Percentiles rank a stretch among this genome's conserved stretches.
These are phyloP conservation scores for Platycheirus rosarum DNA, from an alignment of 2,888 invertebrate species.

Conservation along the genomic window DNA sequence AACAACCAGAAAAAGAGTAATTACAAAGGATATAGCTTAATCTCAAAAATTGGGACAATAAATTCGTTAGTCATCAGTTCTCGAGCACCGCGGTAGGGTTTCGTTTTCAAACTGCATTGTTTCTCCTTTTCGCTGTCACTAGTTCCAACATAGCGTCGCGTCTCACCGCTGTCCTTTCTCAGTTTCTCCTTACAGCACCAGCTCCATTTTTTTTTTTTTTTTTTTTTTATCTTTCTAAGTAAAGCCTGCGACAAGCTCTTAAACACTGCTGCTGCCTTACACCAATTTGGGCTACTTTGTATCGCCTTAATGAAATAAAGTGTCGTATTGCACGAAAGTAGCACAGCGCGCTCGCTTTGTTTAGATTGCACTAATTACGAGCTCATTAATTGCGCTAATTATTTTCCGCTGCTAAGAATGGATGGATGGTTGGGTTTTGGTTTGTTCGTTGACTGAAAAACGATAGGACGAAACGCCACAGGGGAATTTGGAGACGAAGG, in stretches of 20 bases:
- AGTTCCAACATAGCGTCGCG: not conserved
- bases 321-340: conserved; percentile 69
- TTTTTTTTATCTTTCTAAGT: conserved; percentile 27
- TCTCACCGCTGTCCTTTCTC: conserved; percentile 41
- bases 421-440: conserved; percentile 59
- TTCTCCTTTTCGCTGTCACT: conserved; percentile 21
- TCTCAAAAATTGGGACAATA: conserved; percentile 61
- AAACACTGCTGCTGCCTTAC: conserved; percentile 22
- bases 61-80: conserved; percentile 59
- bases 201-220: conserved; percentile 31
- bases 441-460: conserved; percentile 49
- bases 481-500: not conserved
- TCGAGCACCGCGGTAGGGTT: conserved; percentile 14
- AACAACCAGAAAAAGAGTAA: conserved; percentile 36
- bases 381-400: conserved; percentile 81
- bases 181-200: conserved; percentile 54
- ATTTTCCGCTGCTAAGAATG: conserved; percentile 77
- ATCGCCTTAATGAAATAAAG: conserved; percentile 70
- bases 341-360: conserved; percentile 69
- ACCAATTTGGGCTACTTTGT: conserved; percentile 69
- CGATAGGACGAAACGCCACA: conserved; percentile 36
- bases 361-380: conserved; percentile 79
- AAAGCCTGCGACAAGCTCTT: conserved; percentile 37
- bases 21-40: conserved; percentile 58
- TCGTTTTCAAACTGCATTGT: conserved; percentile 45